phyloP scores from a whole-genome alignment of 2,888 invertebrate species.

The Caenorhabditis sp. region DNA sequence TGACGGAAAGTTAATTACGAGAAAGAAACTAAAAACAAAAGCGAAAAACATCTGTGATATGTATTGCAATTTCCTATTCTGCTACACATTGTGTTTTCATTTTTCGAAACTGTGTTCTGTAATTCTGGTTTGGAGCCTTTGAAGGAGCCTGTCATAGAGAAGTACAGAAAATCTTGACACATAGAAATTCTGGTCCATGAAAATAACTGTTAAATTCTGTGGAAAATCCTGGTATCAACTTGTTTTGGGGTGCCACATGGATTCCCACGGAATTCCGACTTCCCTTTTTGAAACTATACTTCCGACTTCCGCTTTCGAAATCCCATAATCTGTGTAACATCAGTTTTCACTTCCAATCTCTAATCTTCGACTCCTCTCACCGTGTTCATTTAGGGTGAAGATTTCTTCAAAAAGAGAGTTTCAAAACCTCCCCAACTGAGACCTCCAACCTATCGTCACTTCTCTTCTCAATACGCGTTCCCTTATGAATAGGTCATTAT shows the following conservation, averaged over 20 bases:
- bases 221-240: no score
- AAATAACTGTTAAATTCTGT: no score
- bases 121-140: no score
- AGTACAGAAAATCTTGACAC: no score
- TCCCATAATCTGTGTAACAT: no score
- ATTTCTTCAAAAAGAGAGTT: not conserved
- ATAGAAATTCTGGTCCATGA: no score
- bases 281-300: no score
- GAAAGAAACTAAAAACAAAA: not conserved
- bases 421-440: not conserved
- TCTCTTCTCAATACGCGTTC: conserved; percentile 37
- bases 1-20: not conserved
- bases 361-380: not conserved
- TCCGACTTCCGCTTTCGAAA: no score
- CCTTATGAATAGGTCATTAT: conserved; percentile 28
- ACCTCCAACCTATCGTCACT: conserved; percentile 24
- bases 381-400: not conserved
- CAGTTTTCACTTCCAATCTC: not conserved
- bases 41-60: not conserved
- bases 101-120: no score
- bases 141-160: no score
- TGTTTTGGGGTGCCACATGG: no score
- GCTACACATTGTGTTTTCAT: not conserved
- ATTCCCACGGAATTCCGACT: no score
- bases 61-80: not conserved